Conservation (phyloP, 92 coral and sea anemone species). For the Montipora capitata region DNA sequence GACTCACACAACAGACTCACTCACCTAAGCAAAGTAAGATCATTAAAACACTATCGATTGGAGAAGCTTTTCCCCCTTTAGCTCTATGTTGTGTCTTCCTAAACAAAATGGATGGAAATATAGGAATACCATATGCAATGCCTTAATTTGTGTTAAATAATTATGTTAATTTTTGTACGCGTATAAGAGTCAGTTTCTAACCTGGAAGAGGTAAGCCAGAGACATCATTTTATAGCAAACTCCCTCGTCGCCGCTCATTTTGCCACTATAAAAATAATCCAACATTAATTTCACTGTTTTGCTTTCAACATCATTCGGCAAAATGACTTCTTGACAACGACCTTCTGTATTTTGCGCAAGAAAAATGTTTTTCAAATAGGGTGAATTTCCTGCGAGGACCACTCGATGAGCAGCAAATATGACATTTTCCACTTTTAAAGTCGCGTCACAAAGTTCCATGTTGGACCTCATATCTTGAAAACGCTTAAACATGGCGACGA, state of each 20-base stretch:
- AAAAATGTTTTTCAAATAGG: constrained; percentile 79
- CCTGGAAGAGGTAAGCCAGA: constrained; percentile 82
- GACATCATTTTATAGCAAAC: constrained; percentile 77
- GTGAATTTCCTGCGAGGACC: constrained; percentile 87
- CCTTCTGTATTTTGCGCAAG: constrained; percentile 15
- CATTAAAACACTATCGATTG: too few relatives aligned
- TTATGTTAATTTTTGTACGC: not conserved
- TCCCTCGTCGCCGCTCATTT: constrained; percentile 57
- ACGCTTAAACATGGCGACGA: constrained; percentile 51
- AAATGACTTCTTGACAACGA: constrained; percentile 15
- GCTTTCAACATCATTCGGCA: constrained; percentile 77
- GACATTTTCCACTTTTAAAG: constrained; percentile 80
- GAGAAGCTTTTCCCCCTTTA: too few relatives aligned
- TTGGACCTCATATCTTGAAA: constrained; percentile 87
- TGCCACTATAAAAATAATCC: constrained; percentile 91
- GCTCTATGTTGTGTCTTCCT: too few relatives aligned
- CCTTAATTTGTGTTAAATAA: too few relatives aligned
- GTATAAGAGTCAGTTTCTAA: constrained; percentile 30
- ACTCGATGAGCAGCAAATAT: constrained; percentile 83
- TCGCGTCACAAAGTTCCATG: constrained; percentile 87
- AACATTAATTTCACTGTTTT: constrained; percentile 78
- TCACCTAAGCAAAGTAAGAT: too few relatives aligned
- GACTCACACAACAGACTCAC: too few relatives aligned
- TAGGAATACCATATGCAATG: not conserved
- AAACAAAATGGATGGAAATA: too few relatives aligned